phyloP scores from a whole-genome alignment of 2,888 invertebrate genomes.

The Tillus elongatus region DNA sequence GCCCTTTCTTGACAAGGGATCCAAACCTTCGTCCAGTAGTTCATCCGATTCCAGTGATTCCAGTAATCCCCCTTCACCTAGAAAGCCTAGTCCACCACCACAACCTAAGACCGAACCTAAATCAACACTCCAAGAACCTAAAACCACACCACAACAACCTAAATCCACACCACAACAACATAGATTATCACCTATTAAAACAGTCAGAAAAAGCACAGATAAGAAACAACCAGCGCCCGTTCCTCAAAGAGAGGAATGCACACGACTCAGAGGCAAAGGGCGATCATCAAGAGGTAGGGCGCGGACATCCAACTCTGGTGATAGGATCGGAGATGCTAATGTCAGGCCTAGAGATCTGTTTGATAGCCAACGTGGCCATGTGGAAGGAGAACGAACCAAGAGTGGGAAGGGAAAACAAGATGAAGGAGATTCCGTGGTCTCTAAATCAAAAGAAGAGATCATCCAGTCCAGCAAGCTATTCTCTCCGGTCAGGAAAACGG shows the following conservation, averaged over 20 bases:
- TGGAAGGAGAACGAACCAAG: slow-evolving; percentile 36
- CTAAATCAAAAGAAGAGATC: slow-evolving; percentile 47
- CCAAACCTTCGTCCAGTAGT: slow-evolving; percentile 56
- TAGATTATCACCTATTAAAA: slow-evolving; percentile 11
- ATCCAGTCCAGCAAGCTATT: slow-evolving; percentile 51
- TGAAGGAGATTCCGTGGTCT: slow-evolving; percentile 34
- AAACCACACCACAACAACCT: slow-evolving; percentile 20
- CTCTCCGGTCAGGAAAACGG: slow-evolving; percentile 54
- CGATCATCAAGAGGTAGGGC: slow-evolving; percentile 29
- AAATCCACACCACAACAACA: slow-evolving; percentile 17
- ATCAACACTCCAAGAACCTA: slow-evolving; percentile 16
- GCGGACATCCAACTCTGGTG: slow-evolving; percentile 43
- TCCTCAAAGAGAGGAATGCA: slow-evolving; percentile 69
- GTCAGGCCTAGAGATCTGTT: slow-evolving; percentile 55
- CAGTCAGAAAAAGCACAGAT: slow-evolving; percentile 19
- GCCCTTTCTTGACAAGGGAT: slow-evolving; percentile 74
- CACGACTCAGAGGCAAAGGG: slow-evolving; percentile 37
- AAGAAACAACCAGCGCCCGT: slow-evolving; percentile 51
- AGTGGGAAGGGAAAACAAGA: slow-evolving; percentile 41
- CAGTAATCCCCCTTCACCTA: slow-evolving; percentile 29
- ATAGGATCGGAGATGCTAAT: slow-evolving; percentile 60
- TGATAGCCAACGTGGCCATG: slow-evolving; percentile 48
- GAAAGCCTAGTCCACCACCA: slow-evolving; percentile 21
- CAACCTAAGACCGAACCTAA: slow-evolving; percentile 20
- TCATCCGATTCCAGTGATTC: slow-evolving; percentile 51